phyloP scores from a whole-genome alignment of 30 jellyfish, hydroid and myxozoan species.

The Cassiopea andromeda region DNA sequence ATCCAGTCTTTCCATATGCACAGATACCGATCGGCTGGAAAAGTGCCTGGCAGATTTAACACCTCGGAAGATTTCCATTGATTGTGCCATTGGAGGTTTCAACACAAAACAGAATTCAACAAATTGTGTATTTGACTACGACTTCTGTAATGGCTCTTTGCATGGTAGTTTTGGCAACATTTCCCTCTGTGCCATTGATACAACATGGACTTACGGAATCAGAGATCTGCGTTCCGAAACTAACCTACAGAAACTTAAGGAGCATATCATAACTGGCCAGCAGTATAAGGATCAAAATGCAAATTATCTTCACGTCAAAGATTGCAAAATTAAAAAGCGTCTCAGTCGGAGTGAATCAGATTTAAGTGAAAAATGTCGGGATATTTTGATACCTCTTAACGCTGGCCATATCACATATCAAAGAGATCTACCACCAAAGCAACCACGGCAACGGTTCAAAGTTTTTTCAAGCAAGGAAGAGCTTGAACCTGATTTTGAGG shows the following conservation, averaged over 20 bases:
- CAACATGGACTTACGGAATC: slow-evolving; percentile 39
- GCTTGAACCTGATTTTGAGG: slow-evolving; percentile 42
- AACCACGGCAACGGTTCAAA: slow-evolving; percentile 21
- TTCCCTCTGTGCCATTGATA: slow-evolving; percentile 49
- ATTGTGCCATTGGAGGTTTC: neutral
- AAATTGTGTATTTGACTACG: slow-evolving; percentile 23
- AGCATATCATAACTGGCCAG: slow-evolving; percentile 61
- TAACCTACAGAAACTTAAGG: slow-evolving; percentile 40
- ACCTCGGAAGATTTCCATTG: slow-evolving; percentile 41
- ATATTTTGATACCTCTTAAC: slow-evolving; percentile 44
- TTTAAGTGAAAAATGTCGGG: slow-evolving; percentile 21
- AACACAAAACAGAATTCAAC: neutral
- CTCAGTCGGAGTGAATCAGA: slow-evolving; percentile 34
- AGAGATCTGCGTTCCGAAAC: slow-evolving; percentile 69
- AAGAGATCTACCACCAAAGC: neutral
- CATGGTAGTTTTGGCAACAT: slow-evolving; percentile 69
- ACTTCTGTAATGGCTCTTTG: slow-evolving; percentile 27
- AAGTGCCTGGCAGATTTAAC: slow-evolving; percentile 28
- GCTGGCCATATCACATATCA: slow-evolving; percentile 34
- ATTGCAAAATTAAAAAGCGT: slow-evolving; percentile 2
- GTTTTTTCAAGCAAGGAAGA: slow-evolving; percentile 62
- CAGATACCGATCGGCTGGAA: slow-evolving; percentile 61
- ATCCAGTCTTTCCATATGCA: slow-evolving; percentile 29
- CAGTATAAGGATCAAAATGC: slow-evolving; percentile 34
- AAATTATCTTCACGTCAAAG: neutral